These are phyloP conservation scores for Drosophila punjabiensis DNA, from an alignment of 1,140 invertebrate genomes.

Conservation along the genomic window DNA sequence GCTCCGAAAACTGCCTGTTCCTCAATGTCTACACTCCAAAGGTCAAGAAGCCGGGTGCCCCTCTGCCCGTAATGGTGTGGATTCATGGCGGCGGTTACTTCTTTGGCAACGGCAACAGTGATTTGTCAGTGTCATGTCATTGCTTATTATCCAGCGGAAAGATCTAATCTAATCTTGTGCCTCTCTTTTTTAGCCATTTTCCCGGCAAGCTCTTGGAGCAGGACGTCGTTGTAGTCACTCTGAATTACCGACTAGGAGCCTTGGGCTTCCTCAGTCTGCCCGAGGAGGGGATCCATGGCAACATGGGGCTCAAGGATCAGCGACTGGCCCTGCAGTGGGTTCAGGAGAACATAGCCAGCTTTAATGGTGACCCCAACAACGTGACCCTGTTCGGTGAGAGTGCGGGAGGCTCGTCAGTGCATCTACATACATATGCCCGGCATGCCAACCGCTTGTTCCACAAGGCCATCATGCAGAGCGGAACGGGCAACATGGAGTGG, in stretches of 20 bases:
- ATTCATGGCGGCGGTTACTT: conserved; percentile 86
- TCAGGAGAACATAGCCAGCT: conserved; percentile 87
- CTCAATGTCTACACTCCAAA: conserved; percentile 85
- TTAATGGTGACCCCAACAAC: conserved; percentile 87
- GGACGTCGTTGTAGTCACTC: conserved; percentile 88
- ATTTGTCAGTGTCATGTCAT: conserved; percentile 48
- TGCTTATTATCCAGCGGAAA: too few species aligned
- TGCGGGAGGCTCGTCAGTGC: conserved; percentile 85
- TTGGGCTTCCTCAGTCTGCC: conserved; percentile 87
- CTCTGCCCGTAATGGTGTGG: conserved; percentile 86
- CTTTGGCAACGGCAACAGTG: conserved; percentile 86
- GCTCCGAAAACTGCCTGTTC: conserved; percentile 77
- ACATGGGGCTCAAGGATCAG: conserved; percentile 88
- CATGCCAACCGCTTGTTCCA: conserved; percentile 84
- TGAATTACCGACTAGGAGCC: conserved; percentile 88
- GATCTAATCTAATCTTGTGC: not conserved
- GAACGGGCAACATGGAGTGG: conserved; percentile 78
- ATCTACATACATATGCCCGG: conserved; percentile 68
- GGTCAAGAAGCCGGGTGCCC: conserved; percentile 35
- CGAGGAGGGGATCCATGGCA: conserved; percentile 87
- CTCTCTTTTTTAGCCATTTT: conserved; percentile 68
- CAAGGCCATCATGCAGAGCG: conserved; percentile 86
- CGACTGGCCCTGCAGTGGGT: conserved; percentile 87
- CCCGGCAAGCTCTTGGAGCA: conserved; percentile 88
- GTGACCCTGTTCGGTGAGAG: conserved; percentile 87